These are phyloP conservation scores for Biston betularia DNA, from an alignment of 2,888 invertebrate genomes.

Conservation along the genomic window DNA sequence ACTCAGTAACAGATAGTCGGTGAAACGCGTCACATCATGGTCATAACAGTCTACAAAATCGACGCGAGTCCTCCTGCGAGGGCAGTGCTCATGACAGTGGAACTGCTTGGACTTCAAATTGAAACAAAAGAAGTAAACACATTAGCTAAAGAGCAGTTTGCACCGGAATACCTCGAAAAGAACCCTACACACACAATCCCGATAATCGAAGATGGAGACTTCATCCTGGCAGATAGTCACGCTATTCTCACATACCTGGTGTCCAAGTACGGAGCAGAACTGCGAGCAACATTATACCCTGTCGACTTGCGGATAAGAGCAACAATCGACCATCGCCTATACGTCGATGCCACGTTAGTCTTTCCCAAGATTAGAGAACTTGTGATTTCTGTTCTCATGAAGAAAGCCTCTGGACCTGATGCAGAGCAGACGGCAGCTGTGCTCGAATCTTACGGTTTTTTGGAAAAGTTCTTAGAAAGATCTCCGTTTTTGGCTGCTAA, in stretches of 20 bases:
- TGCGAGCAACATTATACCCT: slow-evolving; percentile 55
- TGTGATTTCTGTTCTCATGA: slow-evolving; percentile 30
- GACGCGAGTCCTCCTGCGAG: slow-evolving; percentile 56
- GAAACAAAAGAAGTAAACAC: slow-evolving; percentile 49
- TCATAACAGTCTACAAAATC: slow-evolving; percentile 52
- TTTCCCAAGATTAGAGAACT: slow-evolving; percentile 46
- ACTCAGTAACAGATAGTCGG: slow-evolving; percentile 9
- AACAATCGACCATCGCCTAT: slow-evolving; percentile 56
- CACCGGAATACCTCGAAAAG: slow-evolving; percentile 57
- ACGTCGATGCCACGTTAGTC: slow-evolving; percentile 53
- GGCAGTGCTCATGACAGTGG: slow-evolving; percentile 55
- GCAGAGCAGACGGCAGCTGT: slow-evolving; percentile 44
- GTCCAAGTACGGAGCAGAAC: slow-evolving; percentile 61
- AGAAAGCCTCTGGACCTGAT: slow-evolving; percentile 40
- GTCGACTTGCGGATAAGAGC: slow-evolving; percentile 53
- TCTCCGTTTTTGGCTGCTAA: slow-evolving; percentile 52
- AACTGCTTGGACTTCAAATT: slow-evolving; percentile 54
- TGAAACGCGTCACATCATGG: slow-evolving; percentile 46
- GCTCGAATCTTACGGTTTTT: slow-evolving; percentile 53
- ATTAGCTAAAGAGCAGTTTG: slow-evolving; percentile 42
- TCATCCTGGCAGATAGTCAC: slow-evolving; percentile 58
- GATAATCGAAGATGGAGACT: slow-evolving; percentile 62
- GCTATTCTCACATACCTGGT: slow-evolving; percentile 62
- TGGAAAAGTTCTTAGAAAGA: slow-evolving; percentile 58
- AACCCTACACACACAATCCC: slow-evolving; percentile 61